Conservation (phyloP, 2,113 vertebrate species). For the Microtus ochrogaster region DNA sequence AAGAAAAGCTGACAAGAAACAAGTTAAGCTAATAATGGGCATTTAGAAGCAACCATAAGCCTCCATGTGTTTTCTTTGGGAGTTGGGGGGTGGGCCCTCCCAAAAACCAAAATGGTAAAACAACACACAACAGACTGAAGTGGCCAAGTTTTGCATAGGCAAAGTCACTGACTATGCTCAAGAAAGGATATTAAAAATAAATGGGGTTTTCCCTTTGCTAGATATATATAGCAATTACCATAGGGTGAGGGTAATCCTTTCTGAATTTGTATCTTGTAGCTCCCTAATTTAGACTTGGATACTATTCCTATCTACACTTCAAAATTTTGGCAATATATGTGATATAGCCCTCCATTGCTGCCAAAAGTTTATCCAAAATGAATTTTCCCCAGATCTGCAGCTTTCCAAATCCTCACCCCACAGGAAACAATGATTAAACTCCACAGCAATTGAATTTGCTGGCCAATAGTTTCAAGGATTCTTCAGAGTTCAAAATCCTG, state of each 20-base stretch:
- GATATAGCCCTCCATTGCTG: not conserved
- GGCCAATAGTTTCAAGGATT: conserved; percentile 3
- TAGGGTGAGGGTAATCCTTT: not conserved
- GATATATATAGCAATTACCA: conserved; percentile 46
- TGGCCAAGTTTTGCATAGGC: not conserved
- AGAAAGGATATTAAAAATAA: not conserved
- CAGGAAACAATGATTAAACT: conserved; percentile 31
- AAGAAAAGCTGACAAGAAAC: too few species aligned
- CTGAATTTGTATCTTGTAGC: conserved; percentile 36
- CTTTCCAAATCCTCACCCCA: conserved; percentile 35
- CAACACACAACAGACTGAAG: not conserved
- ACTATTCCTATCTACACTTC: not conserved
- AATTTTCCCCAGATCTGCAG: not conserved
- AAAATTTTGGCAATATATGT: conserved; percentile 7
- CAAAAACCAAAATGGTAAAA: too few species aligned
- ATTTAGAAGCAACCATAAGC: too few species aligned
- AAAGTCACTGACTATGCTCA: not conserved
- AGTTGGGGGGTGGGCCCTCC: too few species aligned
- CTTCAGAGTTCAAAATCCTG: not conserved
- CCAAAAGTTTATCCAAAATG: conserved; percentile 10
- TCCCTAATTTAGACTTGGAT: conserved; percentile 11
- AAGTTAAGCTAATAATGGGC: too few species aligned
- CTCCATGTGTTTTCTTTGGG: too few species aligned
- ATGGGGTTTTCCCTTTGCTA: not conserved
- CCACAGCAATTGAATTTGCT: not conserved